Conservation (phyloP, 2,113 vertebrate species). For the Corythornis vintsioides region DNA sequence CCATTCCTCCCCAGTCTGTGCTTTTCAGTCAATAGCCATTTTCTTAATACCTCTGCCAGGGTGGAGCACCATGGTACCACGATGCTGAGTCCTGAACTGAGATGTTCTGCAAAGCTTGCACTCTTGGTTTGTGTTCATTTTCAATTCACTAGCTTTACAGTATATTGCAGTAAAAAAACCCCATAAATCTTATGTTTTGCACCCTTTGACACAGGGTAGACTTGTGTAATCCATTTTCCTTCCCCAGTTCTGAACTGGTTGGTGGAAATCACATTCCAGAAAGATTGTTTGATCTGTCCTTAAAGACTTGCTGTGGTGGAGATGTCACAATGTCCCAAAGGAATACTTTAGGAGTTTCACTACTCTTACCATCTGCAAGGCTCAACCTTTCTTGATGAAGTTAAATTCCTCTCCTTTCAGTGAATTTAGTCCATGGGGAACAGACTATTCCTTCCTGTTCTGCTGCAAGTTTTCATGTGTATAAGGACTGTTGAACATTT, state of each 20-base stretch:
- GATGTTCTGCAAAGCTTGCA: not conserved
- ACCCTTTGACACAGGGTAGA: not conserved
- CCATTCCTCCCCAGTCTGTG: not conserved
- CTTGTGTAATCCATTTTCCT: not conserved
- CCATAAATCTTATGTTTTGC: not conserved
- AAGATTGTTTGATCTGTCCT: not conserved
- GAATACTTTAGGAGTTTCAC: not conserved
- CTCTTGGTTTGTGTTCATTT: not conserved
- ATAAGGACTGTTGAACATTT: not conserved
- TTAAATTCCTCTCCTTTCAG: not conserved
- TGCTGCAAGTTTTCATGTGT: not conserved
- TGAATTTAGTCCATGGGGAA: not conserved
- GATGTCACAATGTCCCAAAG: not conserved
- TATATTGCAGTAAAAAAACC: not conserved
- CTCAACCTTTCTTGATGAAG: not conserved
- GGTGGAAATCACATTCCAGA: not conserved
- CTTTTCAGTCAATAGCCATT: not conserved
- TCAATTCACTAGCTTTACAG: not conserved
- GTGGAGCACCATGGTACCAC: not conserved
- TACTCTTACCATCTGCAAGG: not conserved
- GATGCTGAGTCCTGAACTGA: not conserved
- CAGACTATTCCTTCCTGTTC: not conserved
- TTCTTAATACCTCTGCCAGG: not conserved
- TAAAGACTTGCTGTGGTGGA: not conserved
- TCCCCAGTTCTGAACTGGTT: not conserved